phyloP scores from a whole-genome alignment of 2,113 vertebrate genomes.

The Sphyrna mokarran region DNA sequence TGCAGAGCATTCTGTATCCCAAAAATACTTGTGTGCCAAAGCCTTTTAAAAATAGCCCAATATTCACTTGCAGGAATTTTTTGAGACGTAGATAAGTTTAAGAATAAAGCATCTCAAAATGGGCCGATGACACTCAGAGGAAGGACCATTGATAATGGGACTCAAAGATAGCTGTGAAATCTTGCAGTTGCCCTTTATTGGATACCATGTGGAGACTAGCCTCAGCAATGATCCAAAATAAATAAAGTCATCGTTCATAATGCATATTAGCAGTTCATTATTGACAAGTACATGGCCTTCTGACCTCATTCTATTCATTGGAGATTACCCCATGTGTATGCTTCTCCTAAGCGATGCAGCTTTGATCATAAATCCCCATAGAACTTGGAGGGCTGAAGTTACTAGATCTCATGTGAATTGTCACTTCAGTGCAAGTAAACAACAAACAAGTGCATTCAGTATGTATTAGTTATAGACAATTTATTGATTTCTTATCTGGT shows the following conservation, averaged over 20 bases:
- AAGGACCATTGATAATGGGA: background rate
- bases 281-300: background rate
- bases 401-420: background rate
- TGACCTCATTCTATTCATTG: background rate
- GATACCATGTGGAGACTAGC: background rate
- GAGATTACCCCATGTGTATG: background rate
- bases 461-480: constrained; percentile 11
- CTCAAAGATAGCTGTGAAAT: background rate
- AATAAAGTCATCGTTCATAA: background rate
- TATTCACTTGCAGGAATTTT: background rate
- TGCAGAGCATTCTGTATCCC: background rate
- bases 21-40: background rate
- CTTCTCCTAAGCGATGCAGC: background rate
- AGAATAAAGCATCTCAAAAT: background rate
- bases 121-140: background rate
- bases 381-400: background rate
- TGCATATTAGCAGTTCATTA: constrained; percentile 24
- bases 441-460: constrained; percentile 26
- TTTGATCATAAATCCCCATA: constrained; percentile 14
- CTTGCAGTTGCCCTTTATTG: background rate
- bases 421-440: constrained; percentile 24
- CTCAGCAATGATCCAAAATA: background rate
- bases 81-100: background rate
- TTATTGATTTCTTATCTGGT: background rate
- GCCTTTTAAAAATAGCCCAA: background rate